Conservation (phyloP, 2,888 invertebrate species). For the Ormyrus pomaceus region DNA sequence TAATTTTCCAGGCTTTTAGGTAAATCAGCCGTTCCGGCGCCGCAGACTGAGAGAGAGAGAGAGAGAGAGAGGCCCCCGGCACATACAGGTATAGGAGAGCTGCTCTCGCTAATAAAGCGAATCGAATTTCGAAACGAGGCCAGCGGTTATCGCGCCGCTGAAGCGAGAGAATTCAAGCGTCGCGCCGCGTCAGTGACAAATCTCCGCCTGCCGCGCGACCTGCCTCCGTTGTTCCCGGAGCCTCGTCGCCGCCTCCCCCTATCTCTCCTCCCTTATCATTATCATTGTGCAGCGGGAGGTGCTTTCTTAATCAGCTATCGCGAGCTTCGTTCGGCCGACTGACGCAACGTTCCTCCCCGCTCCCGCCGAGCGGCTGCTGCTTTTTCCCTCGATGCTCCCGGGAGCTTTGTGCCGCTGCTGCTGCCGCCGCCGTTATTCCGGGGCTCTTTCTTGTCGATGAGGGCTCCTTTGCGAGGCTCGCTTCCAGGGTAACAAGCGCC, state of each 20-base stretch:
- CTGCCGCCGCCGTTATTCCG: too few relatives aligned
- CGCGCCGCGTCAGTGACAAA: slow-evolving; percentile 46
- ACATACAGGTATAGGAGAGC: too few relatives aligned
- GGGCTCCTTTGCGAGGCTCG: too few relatives aligned
- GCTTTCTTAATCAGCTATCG: slow-evolving; percentile 49
- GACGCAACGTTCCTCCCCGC: background rate
- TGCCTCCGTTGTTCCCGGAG: background rate
- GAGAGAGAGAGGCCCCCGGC: background rate
- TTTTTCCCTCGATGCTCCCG: too few relatives aligned
- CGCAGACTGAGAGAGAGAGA: background rate
- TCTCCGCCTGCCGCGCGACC: slow-evolving; percentile 35
- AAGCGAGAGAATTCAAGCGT: background rate
- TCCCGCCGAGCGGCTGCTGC: background rate
- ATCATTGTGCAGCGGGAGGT: slow-evolving; percentile 55
- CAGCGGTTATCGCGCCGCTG: slow-evolving; percentile 39
- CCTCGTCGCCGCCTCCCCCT: slow-evolving; percentile 20
- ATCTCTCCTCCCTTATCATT: slow-evolving; percentile 59
- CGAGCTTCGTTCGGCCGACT: background rate
- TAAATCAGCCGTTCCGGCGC: slow-evolving; percentile 4
- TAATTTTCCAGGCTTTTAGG: slow-evolving; percentile 38
- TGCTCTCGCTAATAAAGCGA: background rate
- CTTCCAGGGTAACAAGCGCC: too few relatives aligned
- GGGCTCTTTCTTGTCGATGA: too few relatives aligned
- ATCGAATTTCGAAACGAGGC: slow-evolving; percentile 53
- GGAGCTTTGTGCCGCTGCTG: too few relatives aligned